phyloP scores from a whole-genome alignment of 2,113 vertebrate genomes.

The Dermatemys mawii region DNA sequence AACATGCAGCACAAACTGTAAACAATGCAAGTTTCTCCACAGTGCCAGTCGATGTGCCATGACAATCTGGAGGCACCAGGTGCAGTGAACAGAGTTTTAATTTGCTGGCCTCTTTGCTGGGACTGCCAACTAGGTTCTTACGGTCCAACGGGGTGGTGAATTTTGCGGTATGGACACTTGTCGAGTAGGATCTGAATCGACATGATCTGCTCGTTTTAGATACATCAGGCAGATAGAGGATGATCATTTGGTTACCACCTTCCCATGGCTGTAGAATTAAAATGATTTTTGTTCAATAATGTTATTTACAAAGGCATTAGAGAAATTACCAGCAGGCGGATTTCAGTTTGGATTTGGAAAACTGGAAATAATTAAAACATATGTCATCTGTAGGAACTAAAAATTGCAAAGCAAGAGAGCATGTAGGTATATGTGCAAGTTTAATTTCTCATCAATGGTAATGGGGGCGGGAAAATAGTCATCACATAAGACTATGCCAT shows the following conservation, averaged over 20 bases:
- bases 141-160: accelerated
- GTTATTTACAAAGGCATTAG: neutral
- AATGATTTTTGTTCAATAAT: neutral
- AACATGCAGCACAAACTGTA: neutral
- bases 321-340: neutral
- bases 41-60: neutral
- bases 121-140: neutral
- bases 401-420: neutral
- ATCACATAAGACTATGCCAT: neutral
- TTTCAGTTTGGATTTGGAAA: neutral
- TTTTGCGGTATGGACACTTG: neutral
- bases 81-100: neutral
- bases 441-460: neutral
- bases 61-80: neutral
- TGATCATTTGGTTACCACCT: neutral
- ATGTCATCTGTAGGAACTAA: neutral
- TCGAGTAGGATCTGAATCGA: neutral
- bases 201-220: neutral
- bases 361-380: neutral
- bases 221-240: neutral
- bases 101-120: neutral
- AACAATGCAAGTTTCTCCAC: neutral
- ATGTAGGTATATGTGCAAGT: neutral
- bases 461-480: neutral
- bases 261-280: neutral